Evolutionary conservation across 2,888 invertebrate species (phyloP), one percentile per base, ranked within the genome.

Genomic region (Meandrusa payeni): DNA sequence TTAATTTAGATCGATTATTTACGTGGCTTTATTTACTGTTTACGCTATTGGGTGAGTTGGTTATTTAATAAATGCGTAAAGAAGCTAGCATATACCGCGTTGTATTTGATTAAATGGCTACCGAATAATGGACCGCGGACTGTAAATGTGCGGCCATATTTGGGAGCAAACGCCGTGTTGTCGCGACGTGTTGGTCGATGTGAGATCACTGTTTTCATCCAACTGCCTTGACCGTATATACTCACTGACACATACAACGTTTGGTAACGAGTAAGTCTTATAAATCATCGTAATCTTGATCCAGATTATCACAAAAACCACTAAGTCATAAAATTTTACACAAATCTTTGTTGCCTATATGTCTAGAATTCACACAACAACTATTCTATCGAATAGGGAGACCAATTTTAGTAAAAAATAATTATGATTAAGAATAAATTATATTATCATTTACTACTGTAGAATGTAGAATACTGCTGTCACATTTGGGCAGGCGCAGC

Each of bases 1-100:
- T 43, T 43, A 24, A 41, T 29, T 43, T 43, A 38, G 28, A 41
- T 15, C 41, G 41, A 34, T 20, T 32, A 39, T 39, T 26, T 41
- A 41, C 26, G 40, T 41, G 40, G 2, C 17, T 37, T 23, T 39
- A 10, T 32, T 19, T 6, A 10, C 10, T 32, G 32, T 41, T 41
- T 10, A 13, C 29, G 15, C 19, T 9, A 33, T 41, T 41, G 19
- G 40, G 40, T 41, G 28, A 41, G 34, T 34, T 34, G 5, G 11
- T 23, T 19, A 20, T 32, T 26, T 10, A 5, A 7, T 2, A 7
- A 33, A 23, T 3, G 19, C 5, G 34, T 28, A 41, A 28, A 22
- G 15, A 9, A 27, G 26, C 26, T 33, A 32, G 26, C 32, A 19
- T 15, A 31, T 24, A 1, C 23, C 17, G n/a, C 9, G 13, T 12